Evolutionary conservation across 2,113 vertebrate genomes (phyloP).

Genomic region (Ptilonorhynchus violaceus): DNA sequence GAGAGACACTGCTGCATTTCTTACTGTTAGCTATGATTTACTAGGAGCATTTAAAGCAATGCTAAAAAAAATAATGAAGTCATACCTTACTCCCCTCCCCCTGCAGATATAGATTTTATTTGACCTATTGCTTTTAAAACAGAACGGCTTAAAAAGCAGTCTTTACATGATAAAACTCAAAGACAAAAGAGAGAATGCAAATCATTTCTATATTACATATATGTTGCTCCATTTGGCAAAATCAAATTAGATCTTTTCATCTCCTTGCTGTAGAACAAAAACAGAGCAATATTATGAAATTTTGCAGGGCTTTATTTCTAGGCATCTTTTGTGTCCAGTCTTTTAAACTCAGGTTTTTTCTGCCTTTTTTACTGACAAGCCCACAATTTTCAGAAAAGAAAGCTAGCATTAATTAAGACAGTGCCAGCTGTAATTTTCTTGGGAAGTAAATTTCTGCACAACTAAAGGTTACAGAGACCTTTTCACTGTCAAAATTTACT

Average conservation of each 20-base stretch:
- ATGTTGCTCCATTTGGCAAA: constrained; percentile 77
- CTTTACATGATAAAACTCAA: constrained; percentile 67
- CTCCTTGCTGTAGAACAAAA: constrained; percentile 75
- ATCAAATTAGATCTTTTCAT: constrained; percentile 78
- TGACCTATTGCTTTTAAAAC: constrained; percentile 79
- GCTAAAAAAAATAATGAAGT: constrained; percentile 60
- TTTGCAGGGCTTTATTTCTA: constrained; percentile 79
- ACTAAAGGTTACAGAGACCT: constrained; percentile 99
- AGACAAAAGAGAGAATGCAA: constrained; percentile 77
- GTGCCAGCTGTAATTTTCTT: constrained; percentile 99
- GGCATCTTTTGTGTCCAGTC: constrained; percentile 81
- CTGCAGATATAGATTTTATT: constrained; percentile 73
- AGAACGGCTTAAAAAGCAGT: constrained; percentile 63
- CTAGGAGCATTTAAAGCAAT: constrained; percentile 46
- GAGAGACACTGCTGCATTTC: constrained; percentile 6
- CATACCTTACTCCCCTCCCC: constrained; percentile 51
- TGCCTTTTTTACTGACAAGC: constrained; percentile 94
- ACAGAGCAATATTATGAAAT: constrained; percentile 83
- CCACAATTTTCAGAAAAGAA: constrained; percentile 98
- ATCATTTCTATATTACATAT: constrained; percentile 77
- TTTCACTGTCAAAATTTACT: constrained; percentile 99
- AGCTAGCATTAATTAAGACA: constrained; percentile 99
- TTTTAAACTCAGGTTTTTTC: constrained; percentile 81
- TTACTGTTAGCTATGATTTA: background rate
- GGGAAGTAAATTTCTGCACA: constrained; percentile 99